Percentiles rank a stretch among this genome's conserved stretches.
Evolutionary conservation across 2,888 invertebrate genomes (phyloP).

Genomic region (Hypercompe scribonia): DNA sequence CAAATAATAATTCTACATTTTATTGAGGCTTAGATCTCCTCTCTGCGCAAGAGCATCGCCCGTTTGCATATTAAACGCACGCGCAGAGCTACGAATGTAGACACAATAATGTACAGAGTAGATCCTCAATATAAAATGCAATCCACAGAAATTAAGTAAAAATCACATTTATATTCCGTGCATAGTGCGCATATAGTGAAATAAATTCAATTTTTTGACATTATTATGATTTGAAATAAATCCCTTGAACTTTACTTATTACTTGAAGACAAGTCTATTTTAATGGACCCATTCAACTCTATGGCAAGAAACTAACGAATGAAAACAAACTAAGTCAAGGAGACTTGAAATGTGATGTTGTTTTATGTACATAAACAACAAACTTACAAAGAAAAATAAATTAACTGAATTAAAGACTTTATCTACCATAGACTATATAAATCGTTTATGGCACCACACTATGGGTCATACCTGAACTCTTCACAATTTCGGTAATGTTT

Average conservation of each 20-base stretch:
- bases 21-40: constrained; percentile 12
- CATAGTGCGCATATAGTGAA: too few relatives aligned
- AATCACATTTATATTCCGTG: too few relatives aligned
- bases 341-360: neutral
- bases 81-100: constrained; percentile 14
- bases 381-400: neutral
- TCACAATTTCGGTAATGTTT: neutral
- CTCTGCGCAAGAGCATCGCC: constrained; percentile 22
- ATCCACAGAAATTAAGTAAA: neutral
- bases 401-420: too few relatives aligned
- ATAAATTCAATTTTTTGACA: too few relatives aligned
- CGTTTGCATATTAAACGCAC: constrained; percentile 40
- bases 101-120: neutral
- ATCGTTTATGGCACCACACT: neutral
- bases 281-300: neutral
- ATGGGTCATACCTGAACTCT: neutral
- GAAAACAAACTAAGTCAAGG: neutral
- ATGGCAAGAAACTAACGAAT: neutral
- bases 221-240: too few relatives aligned
- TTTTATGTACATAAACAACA: neutral
- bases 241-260: neutral
- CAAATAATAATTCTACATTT: neutral
- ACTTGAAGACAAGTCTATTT: neutral
- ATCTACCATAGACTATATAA: too few relatives aligned
- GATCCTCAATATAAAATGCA: neutral